Evolutionary conservation across 2,797 vertebrate genomes (phyloP), one percentile per base, ranked within the genome.

Genomic region (Bucorvus abyssinicus): DNA sequence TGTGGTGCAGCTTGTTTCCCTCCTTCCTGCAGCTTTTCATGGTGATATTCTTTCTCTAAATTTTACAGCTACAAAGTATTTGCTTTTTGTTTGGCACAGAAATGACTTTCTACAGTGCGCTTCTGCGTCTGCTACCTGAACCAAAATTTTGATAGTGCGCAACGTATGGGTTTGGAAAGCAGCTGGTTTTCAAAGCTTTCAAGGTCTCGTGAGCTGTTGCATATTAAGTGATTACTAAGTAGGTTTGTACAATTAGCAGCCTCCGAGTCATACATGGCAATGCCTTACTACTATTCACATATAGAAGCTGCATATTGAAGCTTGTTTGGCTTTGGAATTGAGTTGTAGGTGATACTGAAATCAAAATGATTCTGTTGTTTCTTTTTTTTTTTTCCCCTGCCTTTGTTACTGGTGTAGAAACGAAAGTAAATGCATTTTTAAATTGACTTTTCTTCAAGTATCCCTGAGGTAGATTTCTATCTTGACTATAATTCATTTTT

Each of bases 361-460:
- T 64, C 57, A 77, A 57, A 89, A 81, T 61, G 7, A 64, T 86
- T 61, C 56, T 69, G 30, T 87, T 60, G 26, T 70, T 40, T 71
- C 56, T 91, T 73, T 87, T 60, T 23, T 70, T 40, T 71, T 53
- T 91, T 73, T 29, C 26, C 14, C 27, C 24, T 68, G 49, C 42
- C 81, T 91, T 94, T 94, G 60, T 94, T 83, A 84, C 59, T 78
- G 61, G 64, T 87, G 91, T 60, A 79, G 92, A 91, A 76, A 76
- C 6, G 11, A 69, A 95, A 76, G 84, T 88, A 88, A 96, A 96
- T 94, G 68, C 3, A 11, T 91, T 90, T 95, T 95, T 84, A 96
- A 97, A 94, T 95, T 93, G 86, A 74, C 78, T 91, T 96, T 97
- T 74, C 84, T 84, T 49, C 64, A 96, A 84, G 34, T 93, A 94